Conservation (phyloP, 2,113 vertebrate genomes). For the Dipodomys ordii region DNA sequence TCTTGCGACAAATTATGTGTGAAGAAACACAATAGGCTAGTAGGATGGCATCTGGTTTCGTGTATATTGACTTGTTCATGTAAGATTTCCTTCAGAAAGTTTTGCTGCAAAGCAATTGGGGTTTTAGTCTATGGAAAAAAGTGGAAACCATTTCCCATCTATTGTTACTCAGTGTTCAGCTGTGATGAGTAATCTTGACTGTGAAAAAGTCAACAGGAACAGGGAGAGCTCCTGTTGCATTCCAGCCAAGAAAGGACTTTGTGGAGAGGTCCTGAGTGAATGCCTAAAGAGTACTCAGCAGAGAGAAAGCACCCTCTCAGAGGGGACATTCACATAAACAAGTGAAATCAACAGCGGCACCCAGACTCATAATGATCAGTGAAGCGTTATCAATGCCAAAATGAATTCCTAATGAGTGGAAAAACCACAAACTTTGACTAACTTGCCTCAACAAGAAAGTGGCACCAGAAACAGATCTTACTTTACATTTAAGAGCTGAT, state of each 20-base stretch:
- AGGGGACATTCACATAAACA: not conserved
- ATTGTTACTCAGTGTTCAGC: constrained; percentile 72
- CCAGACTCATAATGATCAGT: constrained; percentile 51
- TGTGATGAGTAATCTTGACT: constrained; percentile 74
- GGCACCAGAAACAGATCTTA: constrained; percentile 41
- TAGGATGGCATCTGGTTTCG: not conserved
- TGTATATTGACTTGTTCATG: not conserved
- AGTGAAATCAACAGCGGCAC: not conserved
- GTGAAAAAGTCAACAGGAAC: constrained; percentile 72
- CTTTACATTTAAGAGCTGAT: constrained; percentile 29
- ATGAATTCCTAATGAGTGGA: constrained; percentile 72
- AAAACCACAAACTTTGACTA: constrained; percentile 60
- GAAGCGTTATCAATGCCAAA: constrained; percentile 64
- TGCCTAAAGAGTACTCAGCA: constrained; percentile 44
- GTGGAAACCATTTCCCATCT: constrained; percentile 56
- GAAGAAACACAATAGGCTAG: not conserved
- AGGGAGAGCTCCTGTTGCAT: constrained; percentile 44
- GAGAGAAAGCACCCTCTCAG: not conserved
- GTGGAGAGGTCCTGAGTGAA: constrained; percentile 47
- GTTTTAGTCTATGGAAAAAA: constrained; percentile 68
- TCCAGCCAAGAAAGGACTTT: constrained; percentile 61
- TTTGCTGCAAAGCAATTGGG: constrained; percentile 10
- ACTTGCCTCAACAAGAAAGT: constrained; percentile 72
- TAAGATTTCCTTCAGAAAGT: not conserved
- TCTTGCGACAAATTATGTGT: constrained; percentile 15